These are phyloP conservation scores for Phrynosoma blainvillii DNA, from an alignment of 2,113 vertebrate genomes.

Conservation along the genomic window DNA sequence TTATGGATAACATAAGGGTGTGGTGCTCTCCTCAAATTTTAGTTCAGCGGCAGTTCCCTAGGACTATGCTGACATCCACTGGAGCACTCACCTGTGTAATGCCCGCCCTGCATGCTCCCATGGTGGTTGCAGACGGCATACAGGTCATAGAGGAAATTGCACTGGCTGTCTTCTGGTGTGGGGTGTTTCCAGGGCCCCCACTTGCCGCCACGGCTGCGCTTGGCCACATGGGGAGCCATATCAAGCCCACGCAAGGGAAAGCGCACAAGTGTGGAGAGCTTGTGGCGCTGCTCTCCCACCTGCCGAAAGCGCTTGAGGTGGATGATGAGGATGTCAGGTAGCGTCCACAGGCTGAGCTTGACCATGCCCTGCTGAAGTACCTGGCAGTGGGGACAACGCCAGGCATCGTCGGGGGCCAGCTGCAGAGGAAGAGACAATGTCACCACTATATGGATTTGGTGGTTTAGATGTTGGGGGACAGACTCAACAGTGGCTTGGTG, in stretches of 20 bases:
- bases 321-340: conserved; percentile 96
- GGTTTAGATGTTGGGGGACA: background rate
- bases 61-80: background rate
- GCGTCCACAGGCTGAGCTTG: conserved; percentile 96
- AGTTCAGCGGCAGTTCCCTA: background rate
- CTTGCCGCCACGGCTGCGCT: conserved; percentile 71
- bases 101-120: conserved; percentile 94
- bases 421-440: conserved; percentile 51
- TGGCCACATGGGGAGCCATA: conserved; percentile 93
- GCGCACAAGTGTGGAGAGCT: conserved; percentile 91
- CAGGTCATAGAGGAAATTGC: conserved; percentile 89
- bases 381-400: conserved; percentile 95
- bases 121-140: conserved; percentile 98
- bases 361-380: conserved; percentile 94
- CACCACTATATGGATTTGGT: background rate
- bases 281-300: conserved; percentile 90
- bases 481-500: background rate
- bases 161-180: conserved; percentile 62
- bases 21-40: background rate
- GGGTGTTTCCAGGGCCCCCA: conserved; percentile 76
- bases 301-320: conserved; percentile 97
- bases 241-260: conserved; percentile 90
- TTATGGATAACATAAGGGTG: background rate
- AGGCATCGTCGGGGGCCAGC: conserved; percentile 94
- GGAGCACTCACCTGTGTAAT: conserved; percentile 91